Evolutionary conservation across 2,888 invertebrate genomes (phyloP), one percentile per base, ranked within the genome.

Genomic region (Eilema sororculum): DNA sequence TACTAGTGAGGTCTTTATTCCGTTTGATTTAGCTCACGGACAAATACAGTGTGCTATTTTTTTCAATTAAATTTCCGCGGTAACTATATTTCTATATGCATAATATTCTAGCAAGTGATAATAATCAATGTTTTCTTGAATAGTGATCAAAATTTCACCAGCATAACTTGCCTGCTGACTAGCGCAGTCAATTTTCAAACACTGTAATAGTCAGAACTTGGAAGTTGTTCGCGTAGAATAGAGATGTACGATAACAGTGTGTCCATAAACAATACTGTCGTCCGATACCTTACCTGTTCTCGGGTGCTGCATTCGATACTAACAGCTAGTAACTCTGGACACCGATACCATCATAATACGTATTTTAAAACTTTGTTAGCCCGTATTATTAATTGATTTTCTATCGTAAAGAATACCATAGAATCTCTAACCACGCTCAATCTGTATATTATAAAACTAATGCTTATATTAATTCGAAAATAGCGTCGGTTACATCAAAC

Each of bases 231-330:
- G 73, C 67, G 77, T 72, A 86, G 87, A 87, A 89, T 86, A 86
- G 81, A 89, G 93, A 93, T 93, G 89, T 81, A 84, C 86, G 93
- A 93, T 93, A 93, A 85, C 78, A 83, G 75, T 78, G 77, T 52
- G 82, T 81, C 89, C 89, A 92, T 93, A 93, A 93, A 93, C 83
- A 85, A 90, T 84, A 84, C 87, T 91, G 91, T 91, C 90, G 85
- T 87, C 88, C 82, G 87, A 87, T 89, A 86, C 76, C 76, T 69
- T 68, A 57, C 70, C 65, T 57, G 74, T 52, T 66, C 73, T 70
- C 64, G 69, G 74, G 67, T 52, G 9, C 37, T 56, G 71, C 67
- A 69, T 64, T 52, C 65, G 75, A 73, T 69, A 71, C 71, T 71
- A 74, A 75, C n/a, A n/a, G n/a, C 66, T 60, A 73, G 75, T 59